These are phyloP conservation scores for Rallus limicola DNA, from an alignment of 2,113 vertebrate genomes.

Conservation along the genomic window DNA sequence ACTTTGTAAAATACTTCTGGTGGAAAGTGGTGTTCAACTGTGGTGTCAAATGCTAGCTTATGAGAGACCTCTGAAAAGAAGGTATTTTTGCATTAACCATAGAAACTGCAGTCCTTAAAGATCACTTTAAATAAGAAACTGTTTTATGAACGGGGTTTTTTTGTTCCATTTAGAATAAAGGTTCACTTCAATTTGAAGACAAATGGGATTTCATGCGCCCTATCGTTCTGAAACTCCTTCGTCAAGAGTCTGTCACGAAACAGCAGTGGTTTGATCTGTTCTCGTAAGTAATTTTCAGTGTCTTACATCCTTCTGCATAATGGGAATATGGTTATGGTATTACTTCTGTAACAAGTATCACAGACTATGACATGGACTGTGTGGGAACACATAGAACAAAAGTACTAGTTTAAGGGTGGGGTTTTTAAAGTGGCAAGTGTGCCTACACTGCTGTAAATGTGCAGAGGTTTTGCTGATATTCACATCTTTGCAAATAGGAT, in stretches of 20 bases:
- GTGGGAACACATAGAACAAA: neutral
- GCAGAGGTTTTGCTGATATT: neutral
- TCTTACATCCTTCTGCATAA: slow-evolving; percentile 41
- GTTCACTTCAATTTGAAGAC: slow-evolving; percentile 98
- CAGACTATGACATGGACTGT: neutral
- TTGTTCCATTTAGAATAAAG: slow-evolving; percentile 88
- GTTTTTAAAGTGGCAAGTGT: neutral
- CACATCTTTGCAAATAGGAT: neutral
- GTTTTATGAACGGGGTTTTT: neutral
- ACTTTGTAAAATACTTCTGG: neutral
- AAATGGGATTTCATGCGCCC: slow-evolving; percentile 99
- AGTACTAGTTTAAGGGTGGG: neutral
- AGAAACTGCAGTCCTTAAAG: neutral
- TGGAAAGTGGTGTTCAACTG: neutral
- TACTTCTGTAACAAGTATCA: neutral
- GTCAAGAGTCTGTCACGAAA: slow-evolving; percentile 97
- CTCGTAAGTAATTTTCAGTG: slow-evolving; percentile 85
- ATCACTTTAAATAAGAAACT: neutral
- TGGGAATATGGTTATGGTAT: neutral
- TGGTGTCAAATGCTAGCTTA: neutral
- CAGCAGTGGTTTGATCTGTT: slow-evolving; percentile 99
- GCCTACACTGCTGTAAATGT: neutral
- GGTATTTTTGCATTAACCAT: neutral
- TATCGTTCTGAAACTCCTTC: slow-evolving; percentile 96
- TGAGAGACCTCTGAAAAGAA: neutral